Evolutionary conservation across 2,888 invertebrate species (phyloP).

Genomic region (Gryllus longicercus): DNA sequence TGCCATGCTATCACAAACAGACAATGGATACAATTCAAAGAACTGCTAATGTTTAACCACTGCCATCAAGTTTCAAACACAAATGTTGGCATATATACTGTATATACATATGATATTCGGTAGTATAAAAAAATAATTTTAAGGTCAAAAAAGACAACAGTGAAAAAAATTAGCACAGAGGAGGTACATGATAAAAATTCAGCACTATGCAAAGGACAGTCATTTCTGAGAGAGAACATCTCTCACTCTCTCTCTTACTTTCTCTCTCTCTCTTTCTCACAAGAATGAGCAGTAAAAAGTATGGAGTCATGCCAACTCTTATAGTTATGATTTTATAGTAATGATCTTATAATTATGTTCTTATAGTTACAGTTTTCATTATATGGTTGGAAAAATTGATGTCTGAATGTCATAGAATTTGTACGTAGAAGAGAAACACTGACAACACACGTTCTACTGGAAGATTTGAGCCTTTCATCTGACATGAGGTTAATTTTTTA

Average conservation of each 20-base stretch:
- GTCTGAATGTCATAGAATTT: neutral
- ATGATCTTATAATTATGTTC: no score
- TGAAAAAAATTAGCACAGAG: constrained; percentile 4
- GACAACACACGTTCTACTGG: neutral
- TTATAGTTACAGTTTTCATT: neutral
- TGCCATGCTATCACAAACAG: constrained; percentile 17
- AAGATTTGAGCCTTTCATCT: neutral
- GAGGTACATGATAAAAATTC: neutral
- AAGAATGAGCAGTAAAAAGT: neutral
- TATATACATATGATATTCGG: constrained; percentile 2
- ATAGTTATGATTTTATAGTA: no score
- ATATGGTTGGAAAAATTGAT: neutral
- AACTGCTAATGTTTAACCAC: constrained; percentile 17
- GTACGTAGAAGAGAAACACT: constrained; percentile 11
- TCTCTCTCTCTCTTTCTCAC: neutral
- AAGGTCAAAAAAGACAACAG: constrained; percentile 2
- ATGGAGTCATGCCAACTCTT: no score
- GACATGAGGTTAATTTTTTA: neutral
- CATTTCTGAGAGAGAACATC: neutral
- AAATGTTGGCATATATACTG: constrained; percentile 3
- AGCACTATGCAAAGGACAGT: neutral
- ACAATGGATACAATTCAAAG: constrained; percentile 17
- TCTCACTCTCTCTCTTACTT: no score
- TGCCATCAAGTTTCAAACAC: constrained; percentile 17
- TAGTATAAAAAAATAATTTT: neutral